Evolutionary conservation across 2,888 invertebrate genomes (phyloP), one percentile per base, ranked within the genome.

Genomic region (Priocnemis perturbator): DNA sequence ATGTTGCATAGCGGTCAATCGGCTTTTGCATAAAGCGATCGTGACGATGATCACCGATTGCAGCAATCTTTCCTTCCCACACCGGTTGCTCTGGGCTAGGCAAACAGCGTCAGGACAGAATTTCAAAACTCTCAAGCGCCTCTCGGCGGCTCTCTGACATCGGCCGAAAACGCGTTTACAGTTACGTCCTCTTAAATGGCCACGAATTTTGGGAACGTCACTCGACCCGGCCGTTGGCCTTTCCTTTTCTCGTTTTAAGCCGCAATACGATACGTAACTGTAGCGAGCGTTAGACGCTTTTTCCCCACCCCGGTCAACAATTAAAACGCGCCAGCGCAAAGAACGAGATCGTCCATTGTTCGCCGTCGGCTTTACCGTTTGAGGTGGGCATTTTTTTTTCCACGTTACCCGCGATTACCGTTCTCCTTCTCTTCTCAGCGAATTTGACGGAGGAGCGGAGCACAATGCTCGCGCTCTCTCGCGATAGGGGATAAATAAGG

Each of bases 401-500:
- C 37, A 11, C 37, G 37, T 11, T 37, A 37, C 37, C 37, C 4
- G 37, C 37, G 37, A 37, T 37, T 37, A 37, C 37, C 30, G 56
- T 30, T 56, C 37, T 26, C 57, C 19, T 37, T 37, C 37, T 37
- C 19, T 45, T 56, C 56, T 45, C 56, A 45, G 47, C 17, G 14
- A 23, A 47, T 59, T 64, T 57, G 59, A 66, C 72, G 72, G 71
- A 74, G 76, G 70, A 65, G 21, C 56, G n/a, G 62, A 48, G 61
- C 64, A 64, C 52, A 48, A 77, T 78, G 55, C 37, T 37, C 11
- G 14, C 37, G 37, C 37, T 37, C 37, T 7, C 37, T 7, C 37
- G 37, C 37, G 37, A 37, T 37, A 37, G 60, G 67, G 62, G 68
- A 67, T 71, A 78, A 72, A 71, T 70, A 75, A 78, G 66, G 79